Evolutionary conservation across 1,140 invertebrate species (phyloP).

Genomic region (Philotrypesis tridentata): DNA sequence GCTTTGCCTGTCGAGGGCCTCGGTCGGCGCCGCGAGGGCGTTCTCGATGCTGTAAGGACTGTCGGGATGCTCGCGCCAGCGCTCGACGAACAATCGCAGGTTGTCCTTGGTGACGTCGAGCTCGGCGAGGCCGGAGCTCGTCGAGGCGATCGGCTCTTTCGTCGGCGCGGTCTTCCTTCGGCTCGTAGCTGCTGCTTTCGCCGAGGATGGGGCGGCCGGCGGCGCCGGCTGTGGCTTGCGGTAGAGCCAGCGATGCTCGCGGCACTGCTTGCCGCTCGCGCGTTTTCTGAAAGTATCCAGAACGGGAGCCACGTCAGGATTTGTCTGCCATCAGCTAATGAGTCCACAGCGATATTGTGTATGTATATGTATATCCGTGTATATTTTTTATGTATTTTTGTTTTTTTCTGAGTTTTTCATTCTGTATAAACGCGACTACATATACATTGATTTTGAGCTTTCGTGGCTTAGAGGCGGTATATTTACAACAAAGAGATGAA

Average conservation of each 20-base stretch:
- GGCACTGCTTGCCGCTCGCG: constrained; percentile 82
- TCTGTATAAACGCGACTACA: neutral
- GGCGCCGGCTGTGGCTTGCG: constrained; percentile 53
- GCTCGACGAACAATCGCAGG: constrained; percentile 87
- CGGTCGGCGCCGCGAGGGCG: too few species aligned
- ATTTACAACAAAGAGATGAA: too few species aligned
- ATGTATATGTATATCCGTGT: too few species aligned
- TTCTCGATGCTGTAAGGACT: constrained; percentile 84
- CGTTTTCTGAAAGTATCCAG: constrained; percentile 79
- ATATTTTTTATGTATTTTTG: neutral
- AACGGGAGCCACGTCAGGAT: constrained; percentile 61
- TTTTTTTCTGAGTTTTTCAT: neutral
- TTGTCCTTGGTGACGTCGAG: constrained; percentile 91
- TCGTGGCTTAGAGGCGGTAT: too few species aligned
- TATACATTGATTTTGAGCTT: neutral
- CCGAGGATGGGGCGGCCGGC: neutral
- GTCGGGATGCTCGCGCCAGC: constrained; percentile 89
- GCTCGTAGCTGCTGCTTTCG: neutral
- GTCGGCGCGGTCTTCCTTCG: neutral
- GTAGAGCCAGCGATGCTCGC: constrained; percentile 83
- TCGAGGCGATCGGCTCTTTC: constrained; percentile 19
- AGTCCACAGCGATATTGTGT: constrained; percentile 14
- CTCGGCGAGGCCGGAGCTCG: constrained; percentile 61
- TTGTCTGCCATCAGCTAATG: neutral
- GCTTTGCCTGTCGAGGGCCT: constrained; percentile 24